Evolutionary conservation across 2,888 invertebrate species (phyloP), one percentile per base, ranked within the genome.

Genomic region (Andrena minutula): DNA sequence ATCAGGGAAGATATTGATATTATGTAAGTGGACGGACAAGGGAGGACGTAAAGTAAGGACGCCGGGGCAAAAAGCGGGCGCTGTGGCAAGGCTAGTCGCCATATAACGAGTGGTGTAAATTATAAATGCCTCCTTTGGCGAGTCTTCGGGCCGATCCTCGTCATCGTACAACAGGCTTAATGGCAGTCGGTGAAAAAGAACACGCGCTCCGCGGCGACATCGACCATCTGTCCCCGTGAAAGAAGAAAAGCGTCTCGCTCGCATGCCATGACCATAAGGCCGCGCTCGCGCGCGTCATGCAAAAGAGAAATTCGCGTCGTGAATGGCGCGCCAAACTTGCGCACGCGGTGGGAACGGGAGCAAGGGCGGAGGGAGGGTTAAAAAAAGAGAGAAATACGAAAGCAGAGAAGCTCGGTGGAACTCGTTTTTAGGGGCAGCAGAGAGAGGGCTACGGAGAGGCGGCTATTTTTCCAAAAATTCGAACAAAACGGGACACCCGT

Each of bases 171-270:
- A 70, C 74, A 64, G 85, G 53, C 85, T 79, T 85, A 85, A 85
- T 85, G 82, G 79, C 77, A 66, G 79, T 53, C 82, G 76, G 77
- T 79, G 82, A 82, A 82, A 85, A 85, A 85, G 79, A 72, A 82
- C 76, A 72, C 74, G 76, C 72, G 75, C 83, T 58, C 51, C 10
- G 26, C 69, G 83, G 71, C 81, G 75, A 77, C 86, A 74, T 86
- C 86, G 80, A 78, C 86, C 86, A 86, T 86, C 86, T 86, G 86
- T 82, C 85, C 83, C 60, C 75, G 86, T 74, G 74, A 83, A 86
- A 78, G 83, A 86, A 86, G 86, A 86, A 86, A 86, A 86, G 78
- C 86, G 77, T 80, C 83, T 79, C 83, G 81, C 53, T 80, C 82
- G 75, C 86, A 86, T 85, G 75, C 86, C 83, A 70, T 30, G 85